phyloP scores from a whole-genome alignment of 2,797 vertebrate genomes.

The Siniperca obscura region DNA sequence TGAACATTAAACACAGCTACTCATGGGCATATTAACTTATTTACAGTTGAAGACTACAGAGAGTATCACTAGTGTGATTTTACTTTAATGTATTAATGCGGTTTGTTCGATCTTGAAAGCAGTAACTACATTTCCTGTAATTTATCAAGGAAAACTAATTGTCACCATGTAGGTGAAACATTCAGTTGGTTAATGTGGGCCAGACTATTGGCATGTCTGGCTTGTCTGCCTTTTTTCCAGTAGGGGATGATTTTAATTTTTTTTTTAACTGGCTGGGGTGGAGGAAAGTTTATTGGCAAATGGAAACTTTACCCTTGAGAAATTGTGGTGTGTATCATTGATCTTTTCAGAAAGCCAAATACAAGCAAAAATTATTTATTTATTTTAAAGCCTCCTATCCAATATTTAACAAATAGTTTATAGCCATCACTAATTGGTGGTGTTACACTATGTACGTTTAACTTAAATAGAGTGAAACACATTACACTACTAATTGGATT shows the following conservation, averaged over 20 bases:
- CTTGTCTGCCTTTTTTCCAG: background rate
- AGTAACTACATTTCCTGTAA: background rate
- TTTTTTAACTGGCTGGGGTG: background rate
- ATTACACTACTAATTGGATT: background rate
- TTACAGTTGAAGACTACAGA: constrained; percentile 3
- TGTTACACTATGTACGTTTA: background rate
- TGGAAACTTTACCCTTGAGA: background rate
- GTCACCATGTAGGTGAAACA: constrained; percentile 9
- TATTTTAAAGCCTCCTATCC: background rate
- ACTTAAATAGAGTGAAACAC: background rate
- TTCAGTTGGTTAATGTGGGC: background rate
- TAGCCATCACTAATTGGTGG: background rate
- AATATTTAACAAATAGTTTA: background rate
- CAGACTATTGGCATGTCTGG: constrained; percentile 1
- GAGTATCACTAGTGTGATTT: background rate
- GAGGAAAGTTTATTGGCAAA: constrained; percentile 1
- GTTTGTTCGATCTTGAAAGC: constrained; percentile 9
- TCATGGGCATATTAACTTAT: background rate
- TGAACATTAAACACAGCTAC: constrained; percentile 12
- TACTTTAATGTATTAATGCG: background rate
- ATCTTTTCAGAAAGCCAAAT: background rate
- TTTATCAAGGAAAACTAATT: background rate
- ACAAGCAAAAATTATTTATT: background rate
- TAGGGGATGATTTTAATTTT: background rate
- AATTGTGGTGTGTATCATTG: background rate